Evolutionary conservation across 1,140 invertebrate species (phyloP).

Genomic region (Metopolophium dirhodum): DNA sequence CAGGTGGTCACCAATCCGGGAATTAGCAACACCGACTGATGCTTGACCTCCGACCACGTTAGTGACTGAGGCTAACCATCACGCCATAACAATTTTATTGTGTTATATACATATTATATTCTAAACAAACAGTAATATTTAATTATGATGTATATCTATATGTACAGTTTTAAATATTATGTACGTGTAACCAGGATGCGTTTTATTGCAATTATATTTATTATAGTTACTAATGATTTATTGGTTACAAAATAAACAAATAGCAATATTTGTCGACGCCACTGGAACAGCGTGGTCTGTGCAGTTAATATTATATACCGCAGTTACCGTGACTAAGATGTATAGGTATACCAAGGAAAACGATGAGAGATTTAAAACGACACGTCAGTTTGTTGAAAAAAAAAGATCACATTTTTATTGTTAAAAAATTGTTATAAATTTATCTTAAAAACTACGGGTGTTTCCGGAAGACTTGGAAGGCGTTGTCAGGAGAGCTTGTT

Average conservation of each 20-base stretch:
- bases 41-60: too few relatives aligned
- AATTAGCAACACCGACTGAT: too few relatives aligned
- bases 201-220: too few relatives aligned
- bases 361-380: not conserved
- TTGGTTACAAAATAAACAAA: not conserved
- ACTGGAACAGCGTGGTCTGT: not conserved
- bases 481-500: not conserved
- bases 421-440: not conserved
- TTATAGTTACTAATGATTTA: too few relatives aligned
- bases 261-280: not conserved
- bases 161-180: too few relatives aligned
- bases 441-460: conserved; percentile 32
- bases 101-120: not conserved
- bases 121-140: too few relatives aligned
- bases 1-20: too few relatives aligned
- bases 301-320: not conserved
- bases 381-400: not conserved
- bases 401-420: conserved; percentile 41
- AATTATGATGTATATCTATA: too few relatives aligned
- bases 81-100: too few relatives aligned
- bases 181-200: too few relatives aligned
- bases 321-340: not conserved
- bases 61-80: too few relatives aligned
- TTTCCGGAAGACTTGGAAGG: not conserved
- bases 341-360: not conserved